Conservation (phyloP, 2,113 vertebrate species). For the Archilochus colubris region DNA sequence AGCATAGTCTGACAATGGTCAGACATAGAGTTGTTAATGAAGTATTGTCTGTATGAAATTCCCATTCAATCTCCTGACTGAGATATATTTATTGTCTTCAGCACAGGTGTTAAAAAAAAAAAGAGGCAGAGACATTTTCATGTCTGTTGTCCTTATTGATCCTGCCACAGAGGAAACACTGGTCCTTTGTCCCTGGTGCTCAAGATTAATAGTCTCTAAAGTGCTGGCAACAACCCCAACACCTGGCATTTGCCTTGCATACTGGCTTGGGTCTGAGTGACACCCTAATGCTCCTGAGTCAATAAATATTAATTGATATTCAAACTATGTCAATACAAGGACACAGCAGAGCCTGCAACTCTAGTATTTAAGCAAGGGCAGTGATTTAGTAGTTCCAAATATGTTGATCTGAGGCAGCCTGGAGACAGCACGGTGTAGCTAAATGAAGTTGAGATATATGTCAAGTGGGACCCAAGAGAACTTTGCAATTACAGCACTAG, state of each 20-base stretch:
- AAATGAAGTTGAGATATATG: neutral
- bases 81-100: neutral
- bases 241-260: neutral
- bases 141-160: neutral
- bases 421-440: neutral
- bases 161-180: neutral
- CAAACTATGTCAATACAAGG: neutral
- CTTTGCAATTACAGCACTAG: neutral
- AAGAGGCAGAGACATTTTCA: neutral
- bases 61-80: neutral
- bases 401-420: neutral
- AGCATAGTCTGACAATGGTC: neutral
- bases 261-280: neutral
- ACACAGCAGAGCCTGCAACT: neutral
- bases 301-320: neutral
- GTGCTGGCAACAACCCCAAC: neutral
- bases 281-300: neutral
- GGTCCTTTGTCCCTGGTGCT: neutral
- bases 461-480: neutral
- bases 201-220: neutral
- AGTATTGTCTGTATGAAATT: neutral
- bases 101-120: neutral
- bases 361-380: neutral
- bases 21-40: neutral
- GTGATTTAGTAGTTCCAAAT: neutral